These are phyloP conservation scores for Sebastes hopkinsi DNA, from an alignment of 2,797 vertebrate genomes.

Conservation along the genomic window DNA sequence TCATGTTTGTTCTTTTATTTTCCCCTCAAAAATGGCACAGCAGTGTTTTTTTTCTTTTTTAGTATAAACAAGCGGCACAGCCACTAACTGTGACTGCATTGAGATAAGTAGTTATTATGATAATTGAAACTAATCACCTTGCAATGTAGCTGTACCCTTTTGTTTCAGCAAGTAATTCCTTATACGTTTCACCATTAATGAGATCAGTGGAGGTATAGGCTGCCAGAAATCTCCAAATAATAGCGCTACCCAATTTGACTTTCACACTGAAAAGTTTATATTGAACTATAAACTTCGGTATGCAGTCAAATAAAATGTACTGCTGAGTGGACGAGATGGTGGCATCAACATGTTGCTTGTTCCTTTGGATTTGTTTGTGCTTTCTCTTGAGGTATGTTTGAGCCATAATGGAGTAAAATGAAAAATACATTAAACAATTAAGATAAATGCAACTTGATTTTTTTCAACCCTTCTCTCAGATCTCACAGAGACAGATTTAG, in stretches of 20 bases:
- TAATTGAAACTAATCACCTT: not conserved
- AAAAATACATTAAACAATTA: not conserved
- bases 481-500: not conserved
- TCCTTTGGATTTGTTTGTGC: not conserved
- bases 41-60: not conserved
- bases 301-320: not conserved
- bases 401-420: not conserved
- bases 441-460: not conserved
- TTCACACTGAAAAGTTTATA: not conserved
- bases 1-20: not conserved
- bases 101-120: not conserved
- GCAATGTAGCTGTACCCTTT: conserved; percentile 1
- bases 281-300: not conserved
- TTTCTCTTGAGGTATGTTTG: too few species aligned
- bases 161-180: not conserved
- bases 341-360: not conserved
- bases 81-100: not conserved
- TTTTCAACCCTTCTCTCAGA: not conserved
- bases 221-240: not conserved
- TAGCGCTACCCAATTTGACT: not conserved
- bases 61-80: not conserved
- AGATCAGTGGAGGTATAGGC: not conserved
- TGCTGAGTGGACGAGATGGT: not conserved
- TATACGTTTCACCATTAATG: not conserved
- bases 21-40: not conserved